Evolutionary conservation across 2,113 vertebrate genomes (phyloP).

Genomic region (Lontra canadensis): DNA sequence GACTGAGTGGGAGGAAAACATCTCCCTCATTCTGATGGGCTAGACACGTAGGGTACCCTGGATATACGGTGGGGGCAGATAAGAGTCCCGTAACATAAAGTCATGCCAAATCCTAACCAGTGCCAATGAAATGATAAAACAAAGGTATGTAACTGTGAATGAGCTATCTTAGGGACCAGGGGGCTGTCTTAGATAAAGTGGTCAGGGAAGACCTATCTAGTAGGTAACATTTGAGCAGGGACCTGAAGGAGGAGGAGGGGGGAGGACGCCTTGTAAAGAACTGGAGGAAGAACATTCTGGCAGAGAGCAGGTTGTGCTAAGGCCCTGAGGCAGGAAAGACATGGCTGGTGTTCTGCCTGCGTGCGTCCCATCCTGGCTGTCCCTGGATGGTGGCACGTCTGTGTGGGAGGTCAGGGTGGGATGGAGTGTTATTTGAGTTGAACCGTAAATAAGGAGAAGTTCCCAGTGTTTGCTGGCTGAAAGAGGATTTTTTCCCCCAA

Average conservation of each 20-base stretch:
- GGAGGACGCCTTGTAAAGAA: not conserved
- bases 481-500: not conserved
- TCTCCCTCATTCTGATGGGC: not conserved
- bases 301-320: not conserved
- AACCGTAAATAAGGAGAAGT: not conserved
- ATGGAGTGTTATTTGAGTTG: not conserved
- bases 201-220: not conserved
- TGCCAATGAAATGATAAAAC: not conserved
- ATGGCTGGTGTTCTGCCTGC: not conserved
- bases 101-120: not conserved
- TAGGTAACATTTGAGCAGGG: not conserved
- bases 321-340: not conserved
- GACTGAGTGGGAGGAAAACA: not conserved
- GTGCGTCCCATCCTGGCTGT: not conserved
- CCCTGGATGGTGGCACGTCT: not conserved
- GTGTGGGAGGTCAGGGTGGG: rapidly evolving
- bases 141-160: not conserved
- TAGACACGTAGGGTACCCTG: not conserved
- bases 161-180: not conserved
- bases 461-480: not conserved
- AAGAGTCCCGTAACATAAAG: not conserved
- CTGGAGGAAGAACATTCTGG: not conserved
- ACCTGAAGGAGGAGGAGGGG: not conserved
- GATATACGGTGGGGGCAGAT: not conserved
- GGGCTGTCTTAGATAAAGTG: not conserved